Base-by-base conservation (phyloP, 2,113 vertebrate genomes). In the Benitochromis conjunctus region DNA sequence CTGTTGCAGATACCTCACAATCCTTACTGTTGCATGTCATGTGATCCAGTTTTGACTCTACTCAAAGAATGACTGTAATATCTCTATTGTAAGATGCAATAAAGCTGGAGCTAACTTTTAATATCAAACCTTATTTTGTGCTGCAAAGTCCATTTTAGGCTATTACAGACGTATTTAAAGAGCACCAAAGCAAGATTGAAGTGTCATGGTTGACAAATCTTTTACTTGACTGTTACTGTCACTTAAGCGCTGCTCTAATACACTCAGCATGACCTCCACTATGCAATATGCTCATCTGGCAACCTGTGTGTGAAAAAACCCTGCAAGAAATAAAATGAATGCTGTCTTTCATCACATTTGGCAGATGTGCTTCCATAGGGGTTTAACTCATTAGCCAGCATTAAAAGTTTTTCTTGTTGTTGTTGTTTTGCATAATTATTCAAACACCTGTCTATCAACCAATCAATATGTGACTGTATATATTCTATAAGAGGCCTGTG, bases 1-100 rank as follows among this genome's bases (percentile, higher is more conserved):
- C 12, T 0, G 64, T 69, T 69, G 38, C 12, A 69, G 38, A 69
- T 69, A 9, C 4, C n/a, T 43, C 38, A 64, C 0, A 43, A 41
- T 69, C 12, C 62, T 66, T 46, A 71, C 66, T 71, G 66, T 9
- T 71, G 41, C 0, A 0, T 71, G 38, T 71, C 66, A 71, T 46
- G 66, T 71, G 13, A 46, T 10, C 38, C 41, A 18, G 0, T 71
- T 18, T 71, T 46, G 41, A 9, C 66, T 46, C n/a, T 43, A 43
- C 24, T 69, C 43, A 16, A 43, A 69, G n/a, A 69, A 43, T 0
- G 0, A 69, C 66, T 71, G 21, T 46, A 0, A 26, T 71, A 16
- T 46, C 9, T 46, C 66, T 13, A 26, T 16, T 1, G 0, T 71
- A 71, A 71, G 60, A 64, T 64, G 60, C 34, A 71, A 26, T 18